Base-by-base conservation (phyloP, 2,888 invertebrate species). In the Luffia ferchaultella region DNA sequence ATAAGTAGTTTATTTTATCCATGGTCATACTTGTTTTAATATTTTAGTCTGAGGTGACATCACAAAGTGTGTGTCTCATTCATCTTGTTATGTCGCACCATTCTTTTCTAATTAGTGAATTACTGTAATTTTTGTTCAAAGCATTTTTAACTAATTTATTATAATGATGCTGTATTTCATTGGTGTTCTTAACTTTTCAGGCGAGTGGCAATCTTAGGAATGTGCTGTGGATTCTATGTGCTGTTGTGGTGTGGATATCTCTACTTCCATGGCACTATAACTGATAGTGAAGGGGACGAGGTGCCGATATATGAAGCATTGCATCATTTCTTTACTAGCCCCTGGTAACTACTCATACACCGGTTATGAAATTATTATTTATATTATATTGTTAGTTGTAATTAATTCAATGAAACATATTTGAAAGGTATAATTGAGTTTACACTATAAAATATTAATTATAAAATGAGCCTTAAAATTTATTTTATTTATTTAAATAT, bases 301-400 rank as follows among this genome's bases (percentile, higher is more conserved):
- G 90, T 96, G 15, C 95, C 93, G 30, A 84, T 97, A 1, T 90
- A 93, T 53, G 96, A 96, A 67, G 96, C 96, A 0, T 60, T 97
- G 0, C 89, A 90, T 59, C 94, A 97, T 70, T 95, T 98, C 73
- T 90, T 96, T 60, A 94, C 93, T 2, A 94, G 95, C 2, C 94
- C 94, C 57, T 92, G 87, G 90, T 90, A 55, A 74, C 69, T 61
- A 15, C 15, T n/a, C n/a, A n/a, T n/a, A n/a, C n/a, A n/a, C n/a
- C n/a, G n/a, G n/a, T n/a, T n/a, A n/a, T n/a, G n/a, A n/a, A n/a
- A n/a, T n/a, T n/a, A n/a, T n/a, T n/a, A n/a, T n/a, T n/a, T n/a
- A n/a, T n/a, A n/a, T n/a, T n/a, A n/a, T n/a, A n/a, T n/a, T n/a
- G n/a, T n/a, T n/a, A n/a, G n/a, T n/a, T n/a, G n/a, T n/a, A n/a